Percentiles rank a stretch among this genome's conserved stretches.
Conservation (phyloP, 2,888 invertebrate genomes). For the Agrilus cyanescens region DNA sequence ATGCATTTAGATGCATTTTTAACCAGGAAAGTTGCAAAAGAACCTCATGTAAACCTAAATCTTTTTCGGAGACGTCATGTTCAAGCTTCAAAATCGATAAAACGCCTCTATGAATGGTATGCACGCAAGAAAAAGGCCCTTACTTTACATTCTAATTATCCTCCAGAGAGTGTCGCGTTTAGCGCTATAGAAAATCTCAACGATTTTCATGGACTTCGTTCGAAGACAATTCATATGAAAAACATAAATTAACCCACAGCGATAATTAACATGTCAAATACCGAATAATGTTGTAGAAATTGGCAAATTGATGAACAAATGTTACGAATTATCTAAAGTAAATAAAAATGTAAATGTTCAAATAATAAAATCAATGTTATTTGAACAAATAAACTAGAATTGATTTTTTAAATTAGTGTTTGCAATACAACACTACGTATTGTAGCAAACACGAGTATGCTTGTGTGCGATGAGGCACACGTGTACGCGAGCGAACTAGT, state of each 20-base stretch:
- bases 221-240: not conserved
- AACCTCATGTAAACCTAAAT: constrained; percentile 6
- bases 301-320: no score
- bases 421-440: no score
- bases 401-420: no score
- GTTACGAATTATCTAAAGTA: no score
- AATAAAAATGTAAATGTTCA: no score
- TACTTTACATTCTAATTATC: constrained; percentile 14
- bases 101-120: constrained; percentile 4
- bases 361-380: no score
- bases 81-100: constrained; percentile 3
- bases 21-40: constrained; percentile 6
- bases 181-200: constrained; percentile 16
- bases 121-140: constrained; percentile 6
- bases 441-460: no score
- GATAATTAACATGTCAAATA: no score
- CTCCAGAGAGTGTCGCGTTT: constrained; percentile 16
- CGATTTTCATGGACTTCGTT: constrained; percentile 14
- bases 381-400: no score
- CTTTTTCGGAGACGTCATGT: constrained; percentile 9
- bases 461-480: no score
- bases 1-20: constrained; percentile 13
- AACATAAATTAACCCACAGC: not conserved
- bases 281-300: no score
- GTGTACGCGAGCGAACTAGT: no score